Percentiles rank a stretch among this genome's conserved stretches.
Evolutionary conservation across 2,797 vertebrate species (phyloP).

Genomic region (Chelidonichthys spinosus): DNA sequence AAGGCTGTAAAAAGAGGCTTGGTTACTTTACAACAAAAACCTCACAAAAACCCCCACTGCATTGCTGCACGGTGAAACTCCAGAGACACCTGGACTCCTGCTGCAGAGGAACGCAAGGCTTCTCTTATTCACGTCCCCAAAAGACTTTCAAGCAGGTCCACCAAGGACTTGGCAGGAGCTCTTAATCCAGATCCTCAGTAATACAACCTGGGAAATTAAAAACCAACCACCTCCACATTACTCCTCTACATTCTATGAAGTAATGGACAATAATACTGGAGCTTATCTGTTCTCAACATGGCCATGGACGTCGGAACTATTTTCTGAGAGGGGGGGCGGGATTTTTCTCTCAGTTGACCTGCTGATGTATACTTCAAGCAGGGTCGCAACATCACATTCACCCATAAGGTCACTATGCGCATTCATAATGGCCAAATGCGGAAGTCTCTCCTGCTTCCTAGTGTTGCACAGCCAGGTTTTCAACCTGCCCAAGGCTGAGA

Average conservation of each 20-base stretch:
- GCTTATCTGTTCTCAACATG: background rate
- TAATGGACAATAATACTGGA: conserved; percentile 21
- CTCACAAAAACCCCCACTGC: background rate
- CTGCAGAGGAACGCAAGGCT: background rate
- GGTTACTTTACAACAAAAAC: no score
- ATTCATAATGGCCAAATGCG: no score
- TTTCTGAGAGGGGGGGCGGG: no score
- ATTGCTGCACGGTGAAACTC: background rate
- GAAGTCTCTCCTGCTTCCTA: no score
- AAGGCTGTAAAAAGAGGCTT: no score
- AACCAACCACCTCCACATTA: conserved; percentile 8
- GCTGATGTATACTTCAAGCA: no score
- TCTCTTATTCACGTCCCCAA: conserved; percentile 1
- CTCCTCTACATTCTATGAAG: background rate
- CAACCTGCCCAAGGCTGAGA: no score
- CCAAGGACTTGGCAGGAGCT: conserved; percentile 13
- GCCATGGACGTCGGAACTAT: no score
- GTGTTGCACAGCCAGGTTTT: no score
- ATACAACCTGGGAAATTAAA: conserved; percentile 21
- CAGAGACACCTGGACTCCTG: background rate
- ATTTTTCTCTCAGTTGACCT: no score
- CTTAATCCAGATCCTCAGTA: background rate
- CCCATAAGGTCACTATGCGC: no score
- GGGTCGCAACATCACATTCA: no score
- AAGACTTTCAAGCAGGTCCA: background rate